Evolutionary conservation across 64 coral and sea anemone species (phyloP), one percentile per base, ranked within the genome.

Genomic region (Montipora cactus): DNA sequence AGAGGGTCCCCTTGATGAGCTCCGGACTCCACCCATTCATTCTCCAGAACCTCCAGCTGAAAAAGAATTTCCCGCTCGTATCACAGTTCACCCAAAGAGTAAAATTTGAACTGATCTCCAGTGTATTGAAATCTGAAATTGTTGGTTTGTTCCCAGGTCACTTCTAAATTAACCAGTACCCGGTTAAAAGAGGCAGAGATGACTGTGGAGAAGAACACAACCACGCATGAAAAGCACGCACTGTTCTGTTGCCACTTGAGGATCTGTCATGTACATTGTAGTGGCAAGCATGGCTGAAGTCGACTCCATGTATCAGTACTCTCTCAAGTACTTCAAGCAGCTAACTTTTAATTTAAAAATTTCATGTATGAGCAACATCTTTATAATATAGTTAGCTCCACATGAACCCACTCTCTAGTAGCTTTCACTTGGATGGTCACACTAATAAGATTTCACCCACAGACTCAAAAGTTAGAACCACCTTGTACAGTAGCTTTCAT

Each of bases 241-340:
- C 79, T 92, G 95, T 67, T 95, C 95, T 2, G 97, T 99, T 51
- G 95, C 97, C 20, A 99, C 97, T 19, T 76, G 97, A 37, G 97
- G 97, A 13, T 99, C 97, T 49, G 97, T 99, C 13, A 99, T 99
- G 97, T 99, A 96, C 79, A 94, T 99, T 78, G 97, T 99, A 8
- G 97, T 99, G 3, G 97, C 97, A 1, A 98, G 97, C 80, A 76
- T 98, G 87, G 97, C 97, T 81, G 97, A 98, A 59, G 97, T 98
- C 47, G 97, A 98, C 81, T 78, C 97, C 5, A 93, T 98, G 96
- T 98, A 98, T 74, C 96, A 98, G 76, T 98, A 98, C 49, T 98
- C 96, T 14, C 89, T 98, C 47, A 98, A 95, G 72, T 98, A 98
- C 82, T 98, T 96, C 46, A 95, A 95, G 74, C 96, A 98, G 94